Percentiles rank a stretch among this genome's conserved stretches.
Evolutionary conservation across 2,797 vertebrate genomes (phyloP).

Genomic region (Scleropages formosus): DNA sequence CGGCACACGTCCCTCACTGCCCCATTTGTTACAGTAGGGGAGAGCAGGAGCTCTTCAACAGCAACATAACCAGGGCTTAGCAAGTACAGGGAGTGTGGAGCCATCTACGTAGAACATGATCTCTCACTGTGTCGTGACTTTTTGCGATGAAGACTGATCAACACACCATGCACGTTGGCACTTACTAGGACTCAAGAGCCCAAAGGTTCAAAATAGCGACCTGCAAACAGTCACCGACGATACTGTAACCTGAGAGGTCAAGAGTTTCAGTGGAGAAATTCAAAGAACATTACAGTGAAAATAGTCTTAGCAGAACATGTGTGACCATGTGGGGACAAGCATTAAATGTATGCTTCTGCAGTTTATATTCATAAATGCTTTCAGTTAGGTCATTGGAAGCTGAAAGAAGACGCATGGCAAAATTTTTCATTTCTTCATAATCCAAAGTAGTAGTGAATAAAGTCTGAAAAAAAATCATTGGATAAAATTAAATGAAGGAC

Average conservation of each 20-base stretch:
- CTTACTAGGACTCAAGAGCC: neutral
- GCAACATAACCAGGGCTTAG: neutral
- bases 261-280: neutral
- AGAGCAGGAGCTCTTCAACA: neutral
- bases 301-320: neutral
- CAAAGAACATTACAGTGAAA: neutral
- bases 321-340: neutral
- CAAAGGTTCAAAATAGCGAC: neutral
- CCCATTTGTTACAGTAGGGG: neutral
- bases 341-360: neutral
- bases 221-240: neutral
- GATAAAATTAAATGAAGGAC: neutral
- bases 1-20: neutral
- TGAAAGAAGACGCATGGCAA: constrained; percentile 16
- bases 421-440: constrained; percentile 8
- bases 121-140: neutral
- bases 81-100: neutral
- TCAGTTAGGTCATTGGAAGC: neutral
- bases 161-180: neutral
- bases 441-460: neutral
- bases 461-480: neutral
- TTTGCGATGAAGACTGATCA: neutral
- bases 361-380: constrained; percentile 3
- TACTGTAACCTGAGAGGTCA: neutral
- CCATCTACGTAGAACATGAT: neutral